Percentiles rank a stretch among this genome's conserved stretches.
phyloP scores from a whole-genome alignment of 2,888 invertebrate genomes.

The Silvanus unidentatus region DNA sequence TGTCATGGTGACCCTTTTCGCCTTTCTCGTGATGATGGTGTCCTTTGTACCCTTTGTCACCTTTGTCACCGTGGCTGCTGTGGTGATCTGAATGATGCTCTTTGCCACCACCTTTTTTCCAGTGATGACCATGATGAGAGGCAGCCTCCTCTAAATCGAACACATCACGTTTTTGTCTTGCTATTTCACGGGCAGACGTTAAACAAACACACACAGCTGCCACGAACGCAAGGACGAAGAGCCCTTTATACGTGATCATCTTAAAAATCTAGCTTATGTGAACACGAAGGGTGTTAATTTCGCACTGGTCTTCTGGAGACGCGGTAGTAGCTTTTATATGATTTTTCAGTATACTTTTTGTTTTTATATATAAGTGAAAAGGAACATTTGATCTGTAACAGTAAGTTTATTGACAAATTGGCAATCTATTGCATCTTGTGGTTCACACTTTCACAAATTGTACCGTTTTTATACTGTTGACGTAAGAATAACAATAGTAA shows the following conservation, averaged over 20 bases:
- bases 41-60: constrained; percentile 63
- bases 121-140: constrained; percentile 45
- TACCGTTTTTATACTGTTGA: constrained; percentile 27
- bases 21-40: constrained; percentile 58
- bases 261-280: constrained; percentile 6
- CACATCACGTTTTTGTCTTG: constrained; percentile 46
- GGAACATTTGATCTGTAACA: constrained; percentile 32
- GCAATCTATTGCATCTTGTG: constrained; percentile 39
- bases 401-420: constrained; percentile 33
- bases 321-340: constrained; percentile 32
- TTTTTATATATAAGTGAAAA: constrained; percentile 31
- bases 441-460: constrained; percentile 37
- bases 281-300: constrained; percentile 23
- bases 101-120: constrained; percentile 52
- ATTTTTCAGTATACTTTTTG: constrained; percentile 28
- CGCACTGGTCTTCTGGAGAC: constrained; percentile 29
- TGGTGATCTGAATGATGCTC: constrained; percentile 54
- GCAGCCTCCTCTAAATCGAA: constrained; percentile 55
- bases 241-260: constrained; percentile 57
- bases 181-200: constrained; percentile 50
- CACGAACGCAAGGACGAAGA: constrained; percentile 61
- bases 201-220: constrained; percentile 45
- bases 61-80: constrained; percentile 54
- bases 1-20: constrained; percentile 63
- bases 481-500: constrained; percentile 23